These are phyloP conservation scores for Anhinga rufa DNA, from an alignment of 2,113 vertebrate species.

Conservation along the genomic window DNA sequence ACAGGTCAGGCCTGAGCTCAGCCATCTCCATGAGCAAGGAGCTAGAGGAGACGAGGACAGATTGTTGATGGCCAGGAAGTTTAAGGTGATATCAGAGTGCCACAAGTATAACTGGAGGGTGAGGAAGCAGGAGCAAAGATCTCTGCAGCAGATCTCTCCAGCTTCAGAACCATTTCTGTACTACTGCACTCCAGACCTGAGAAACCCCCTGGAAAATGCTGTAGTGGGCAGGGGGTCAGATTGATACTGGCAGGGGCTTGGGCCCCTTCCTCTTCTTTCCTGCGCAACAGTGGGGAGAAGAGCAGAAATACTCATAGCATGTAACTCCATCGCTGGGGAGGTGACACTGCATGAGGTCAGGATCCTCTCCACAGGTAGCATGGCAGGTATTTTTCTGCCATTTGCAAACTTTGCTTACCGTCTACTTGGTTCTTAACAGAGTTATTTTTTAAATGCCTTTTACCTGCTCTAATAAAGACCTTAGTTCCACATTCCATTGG, in stretches of 20 bases:
- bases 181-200: background rate
- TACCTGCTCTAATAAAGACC: background rate
- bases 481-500: background rate
- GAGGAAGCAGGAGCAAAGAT: background rate
- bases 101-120: background rate
- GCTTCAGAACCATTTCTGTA: background rate
- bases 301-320: background rate
- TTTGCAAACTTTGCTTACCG: background rate
- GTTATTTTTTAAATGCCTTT: background rate
- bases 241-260: background rate
- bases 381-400: background rate
- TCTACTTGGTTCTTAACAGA: background rate
- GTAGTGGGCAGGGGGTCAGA: background rate
- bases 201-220: background rate
- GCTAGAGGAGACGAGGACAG: background rate
- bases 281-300: background rate
- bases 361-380: background rate
- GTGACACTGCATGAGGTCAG: background rate
- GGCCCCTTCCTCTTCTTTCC: background rate
- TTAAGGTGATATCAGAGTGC: background rate
- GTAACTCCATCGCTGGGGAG: background rate
- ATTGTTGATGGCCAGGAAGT: background rate
- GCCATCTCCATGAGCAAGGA: background rate
- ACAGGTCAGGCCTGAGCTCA: background rate
- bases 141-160: background rate